Conservation (phyloP, 2,888 invertebrate genomes). For the Charanyca ferruginea region DNA sequence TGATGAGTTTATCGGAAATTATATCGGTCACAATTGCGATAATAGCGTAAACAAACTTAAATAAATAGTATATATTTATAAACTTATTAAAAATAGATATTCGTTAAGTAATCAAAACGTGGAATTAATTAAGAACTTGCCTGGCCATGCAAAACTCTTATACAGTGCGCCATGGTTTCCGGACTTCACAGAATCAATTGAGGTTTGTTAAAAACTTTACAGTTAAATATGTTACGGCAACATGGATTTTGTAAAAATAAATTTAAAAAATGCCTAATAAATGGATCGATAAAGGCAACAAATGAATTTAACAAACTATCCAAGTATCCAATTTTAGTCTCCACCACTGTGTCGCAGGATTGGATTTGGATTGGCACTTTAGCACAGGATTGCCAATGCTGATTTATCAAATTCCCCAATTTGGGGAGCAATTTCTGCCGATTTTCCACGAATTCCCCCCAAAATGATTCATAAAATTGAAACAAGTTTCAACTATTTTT, state of each 20-base stretch:
- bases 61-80: slow-evolving; percentile 32
- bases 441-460: no score
- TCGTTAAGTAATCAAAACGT: slow-evolving; percentile 63
- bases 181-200: slow-evolving; percentile 80
- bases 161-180: slow-evolving; percentile 94
- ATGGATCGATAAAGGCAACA: slow-evolving; percentile 38
- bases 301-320: slow-evolving; percentile 47
- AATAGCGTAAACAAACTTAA: slow-evolving; percentile 79
- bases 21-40: slow-evolving; percentile 69
- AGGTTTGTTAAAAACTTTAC: slow-evolving; percentile 69
- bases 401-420: no score
- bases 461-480: no score
- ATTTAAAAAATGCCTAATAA: slow-evolving; percentile 68
- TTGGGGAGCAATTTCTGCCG: no score
- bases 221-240: slow-evolving; percentile 78
- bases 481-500: no score
- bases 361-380: slow-evolving; percentile 43
- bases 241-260: slow-evolving; percentile 79
- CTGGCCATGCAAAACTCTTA: slow-evolving; percentile 95
- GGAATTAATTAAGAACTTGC: slow-evolving; percentile 85
- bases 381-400: no score
- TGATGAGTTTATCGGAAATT: slow-evolving; percentile 70
- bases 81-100: slow-evolving; percentile 26
- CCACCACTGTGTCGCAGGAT: slow-evolving; percentile 71
- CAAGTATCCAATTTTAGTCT: no score